phyloP scores from a whole-genome alignment of 2,888 invertebrate genomes.

The Xestobium rufovillosum region DNA sequence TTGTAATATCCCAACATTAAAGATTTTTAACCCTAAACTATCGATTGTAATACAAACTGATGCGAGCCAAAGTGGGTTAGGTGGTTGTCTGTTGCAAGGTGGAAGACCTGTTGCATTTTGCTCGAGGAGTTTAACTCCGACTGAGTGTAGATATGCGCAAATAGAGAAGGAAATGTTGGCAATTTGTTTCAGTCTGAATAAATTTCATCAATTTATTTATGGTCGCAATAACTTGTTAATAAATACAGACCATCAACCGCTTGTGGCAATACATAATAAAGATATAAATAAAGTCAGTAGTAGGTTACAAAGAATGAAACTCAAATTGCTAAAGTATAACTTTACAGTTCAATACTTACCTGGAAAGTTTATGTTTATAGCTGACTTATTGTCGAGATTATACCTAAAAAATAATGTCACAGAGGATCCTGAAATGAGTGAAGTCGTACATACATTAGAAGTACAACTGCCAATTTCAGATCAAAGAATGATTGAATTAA shows the following conservation, averaged over 20 bases:
- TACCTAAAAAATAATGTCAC: conserved; percentile 3
- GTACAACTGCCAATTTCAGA: no score
- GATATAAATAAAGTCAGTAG: conserved; percentile 13
- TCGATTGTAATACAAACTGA: conserved; percentile 21
- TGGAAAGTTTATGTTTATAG: conserved; percentile 21
- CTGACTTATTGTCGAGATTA: conserved; percentile 16
- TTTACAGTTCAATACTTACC: conserved; percentile 23
- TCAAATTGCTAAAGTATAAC: conserved; percentile 23
- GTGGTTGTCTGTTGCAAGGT: conserved; percentile 22
- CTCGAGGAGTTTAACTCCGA: conserved; percentile 26
- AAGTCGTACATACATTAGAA: conserved; percentile 14
- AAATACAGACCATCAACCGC: conserved; percentile 30
- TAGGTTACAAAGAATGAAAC: conserved; percentile 19
- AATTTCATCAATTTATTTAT: conserved; percentile 33
- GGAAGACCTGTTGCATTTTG: conserved; percentile 25
- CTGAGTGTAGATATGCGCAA: conserved; percentile 27
- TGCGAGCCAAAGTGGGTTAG: conserved; percentile 22
- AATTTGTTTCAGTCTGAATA: conserved; percentile 28
- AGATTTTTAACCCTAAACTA: conserved; percentile 21
- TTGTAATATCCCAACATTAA: conserved; percentile 17
- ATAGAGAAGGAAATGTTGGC: conserved; percentile 29
- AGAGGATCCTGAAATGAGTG: conserved; percentile 7
- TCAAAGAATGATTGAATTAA: no score
- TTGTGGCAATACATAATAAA: conserved; percentile 23
- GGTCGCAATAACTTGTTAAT: conserved; percentile 25